Conservation (phyloP, 2,888 invertebrate genomes). For the Lithophane socia region DNA sequence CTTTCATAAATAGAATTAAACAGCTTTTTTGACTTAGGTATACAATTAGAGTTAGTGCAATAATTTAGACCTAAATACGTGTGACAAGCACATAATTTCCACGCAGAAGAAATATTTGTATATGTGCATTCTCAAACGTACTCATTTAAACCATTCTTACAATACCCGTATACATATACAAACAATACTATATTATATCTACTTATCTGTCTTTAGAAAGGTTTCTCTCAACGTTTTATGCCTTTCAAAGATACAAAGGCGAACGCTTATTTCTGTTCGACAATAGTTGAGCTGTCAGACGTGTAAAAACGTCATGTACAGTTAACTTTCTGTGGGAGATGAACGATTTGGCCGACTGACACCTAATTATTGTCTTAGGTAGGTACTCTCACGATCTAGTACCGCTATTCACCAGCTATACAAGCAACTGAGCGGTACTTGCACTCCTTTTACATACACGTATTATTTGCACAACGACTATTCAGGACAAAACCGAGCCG, state of each 20-base stretch:
- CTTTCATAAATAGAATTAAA: not conserved
- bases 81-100: not conserved
- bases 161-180: not conserved
- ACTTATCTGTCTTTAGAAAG: constrained; percentile 46
- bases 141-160: constrained; percentile 11
- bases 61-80: not conserved
- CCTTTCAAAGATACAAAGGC: constrained; percentile 58
- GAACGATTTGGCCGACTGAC: constrained; percentile 85
- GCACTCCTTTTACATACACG: constrained; percentile 57
- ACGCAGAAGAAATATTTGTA: not conserved
- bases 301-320: constrained; percentile 77
- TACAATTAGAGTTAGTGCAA: not conserved
- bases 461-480: constrained; percentile 50
- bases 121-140: constrained; percentile 18
- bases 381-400: constrained; percentile 74
- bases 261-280: constrained; percentile 57
- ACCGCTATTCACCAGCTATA: constrained; percentile 78
- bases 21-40: not conserved
- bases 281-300: constrained; percentile 72
- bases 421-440: constrained; percentile 61
- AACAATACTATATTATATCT: not conserved
- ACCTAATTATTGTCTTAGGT: constrained; percentile 80
- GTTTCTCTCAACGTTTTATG: constrained; percentile 38
- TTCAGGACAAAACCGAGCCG: constrained; percentile 30
- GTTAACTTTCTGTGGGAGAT: constrained; percentile 79